Evolutionary conservation across 2,888 invertebrate species (phyloP), one percentile per base, ranked within the genome.

Genomic region (Gari tellinella): DNA sequence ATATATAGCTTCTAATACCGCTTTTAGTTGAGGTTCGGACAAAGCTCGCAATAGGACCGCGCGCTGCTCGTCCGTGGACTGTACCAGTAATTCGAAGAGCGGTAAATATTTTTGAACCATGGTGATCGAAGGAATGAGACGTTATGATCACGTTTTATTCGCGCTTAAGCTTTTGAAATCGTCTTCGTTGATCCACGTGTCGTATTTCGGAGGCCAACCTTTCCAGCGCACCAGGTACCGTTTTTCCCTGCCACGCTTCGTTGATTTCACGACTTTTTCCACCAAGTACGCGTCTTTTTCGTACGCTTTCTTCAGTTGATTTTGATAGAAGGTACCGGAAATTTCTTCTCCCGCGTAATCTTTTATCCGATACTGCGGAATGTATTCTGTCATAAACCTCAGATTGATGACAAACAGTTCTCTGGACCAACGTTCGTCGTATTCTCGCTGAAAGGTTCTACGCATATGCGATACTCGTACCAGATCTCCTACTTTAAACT

Each of bases 1-100:
- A 58, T 68, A 77, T n/a, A 72, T 60, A 40, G 68, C 58, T 53
- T 77, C 68, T 26, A 65, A 26, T n/a, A 72, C 38, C 40, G 52
- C 57, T 56, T 52, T 45, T 51, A 68, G 31, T 45, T 72, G 76
- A 17, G 21, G 31, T 17, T 43, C 43, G 2, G 40, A 38, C n/a
- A 68, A 37, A 26, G 55, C 65, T 23, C 52, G 49, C 21, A 75
- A 31, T 19, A 75, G 1, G 5, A 41, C 52, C 26, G 43, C 26
- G 15, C 66, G 69, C 23, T 69, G 69, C 14, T 57, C 12, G 14
- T 51, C 45, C n/a, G 63, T 17, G 4, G 68, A 15, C 15, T 60
- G 25, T 14, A 31, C 46, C 12, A 76, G 52, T 21, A 77, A 37
- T 49, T 60, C 48, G 17, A 75, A 57, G 41, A 62, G 43, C 8